Percentiles rank a stretch among this genome's conserved stretches.
These are phyloP conservation scores for Pantherophis alleghaniensis DNA, from an alignment of 2,797 vertebrate species.

Conservation along the genomic window DNA sequence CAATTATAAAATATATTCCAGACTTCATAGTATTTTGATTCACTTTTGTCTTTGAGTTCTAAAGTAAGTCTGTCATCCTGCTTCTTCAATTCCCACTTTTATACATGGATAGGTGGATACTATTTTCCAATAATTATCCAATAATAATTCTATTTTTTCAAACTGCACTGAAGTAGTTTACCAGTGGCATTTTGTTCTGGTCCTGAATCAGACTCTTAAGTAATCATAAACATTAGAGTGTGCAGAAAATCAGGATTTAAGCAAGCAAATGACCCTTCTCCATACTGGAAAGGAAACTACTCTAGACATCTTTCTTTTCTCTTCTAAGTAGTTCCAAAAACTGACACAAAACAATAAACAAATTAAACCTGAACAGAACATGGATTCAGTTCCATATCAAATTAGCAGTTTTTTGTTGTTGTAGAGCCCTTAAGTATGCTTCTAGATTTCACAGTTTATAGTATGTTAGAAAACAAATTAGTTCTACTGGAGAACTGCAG, in stretches of 20 bases:
- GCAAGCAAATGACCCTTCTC: not conserved
- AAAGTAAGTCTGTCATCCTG: not conserved
- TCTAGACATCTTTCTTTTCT: not conserved
- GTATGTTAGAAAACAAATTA: not conserved
- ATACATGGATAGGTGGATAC: not conserved
- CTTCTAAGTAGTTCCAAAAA: not conserved
- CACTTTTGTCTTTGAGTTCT: too few species aligned
- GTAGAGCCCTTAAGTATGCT: not conserved
- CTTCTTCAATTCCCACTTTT: not conserved
- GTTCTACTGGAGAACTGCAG: conserved; percentile 16
- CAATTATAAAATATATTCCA: too few species aligned
- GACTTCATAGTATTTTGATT: too few species aligned
- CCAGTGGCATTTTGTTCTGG: not conserved
- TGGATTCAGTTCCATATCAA: conserved; percentile 2
- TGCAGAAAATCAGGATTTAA: not conserved
- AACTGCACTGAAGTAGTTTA: not conserved
- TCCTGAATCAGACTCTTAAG: not conserved
- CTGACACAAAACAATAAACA: not conserved
- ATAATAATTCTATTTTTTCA: not conserved
- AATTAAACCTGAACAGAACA: conserved; percentile 7
- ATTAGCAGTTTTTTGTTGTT: conserved; percentile 12
- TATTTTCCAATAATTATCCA: not conserved
- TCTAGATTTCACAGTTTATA: rapidly evolving
- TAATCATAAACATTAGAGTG: not conserved
- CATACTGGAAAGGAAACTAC: not conserved